Evolutionary conservation across 1,140 invertebrate genomes (phyloP), one percentile per base, ranked within the genome.

Genomic region (Musca vetustissima): DNA sequence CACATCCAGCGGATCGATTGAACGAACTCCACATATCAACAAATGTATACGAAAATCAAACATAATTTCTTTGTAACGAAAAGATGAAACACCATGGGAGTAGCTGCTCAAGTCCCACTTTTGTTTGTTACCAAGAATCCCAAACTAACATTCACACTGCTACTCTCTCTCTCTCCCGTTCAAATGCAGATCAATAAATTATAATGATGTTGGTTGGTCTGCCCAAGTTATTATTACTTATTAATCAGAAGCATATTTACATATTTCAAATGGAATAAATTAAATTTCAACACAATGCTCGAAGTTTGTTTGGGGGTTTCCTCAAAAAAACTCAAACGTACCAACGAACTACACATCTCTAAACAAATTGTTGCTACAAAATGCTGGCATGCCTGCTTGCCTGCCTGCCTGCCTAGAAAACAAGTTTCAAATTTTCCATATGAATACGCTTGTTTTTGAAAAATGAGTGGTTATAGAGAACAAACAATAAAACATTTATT

Each of bases 391-490:
- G 15, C 48, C 15, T n/a, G n/a, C n/a, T n/a, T n/a, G n/a, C n/a
- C n/a, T n/a, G n/a, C n/a, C n/a, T n/a, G n/a, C n/a, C n/a, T n/a
- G n/a, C n/a, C n/a, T 21, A 21, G n/a, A 24, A 61, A 61, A 61
- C 57, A 61, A 61, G 57, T 61, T 61, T 61, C 32, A 4, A 32
- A 17, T 59, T 59, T 32, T 55, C 21, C 36, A 61, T 52, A 19
- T 52, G 7, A 28, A 61, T 36, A 61, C n/a, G 36, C n/a, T n/a
- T n/a, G n/a, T 36, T 43, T 43, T 8, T 61, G 57, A 61, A 61
- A 61, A 61, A 61, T 61, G 57, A 61, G 7, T 36, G 57, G 57
- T 61, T 61, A 61, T 61, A 21, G 57, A 61, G 57, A 61, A 61
- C 57, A 61, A 61, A 61, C 53, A 25, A 57, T 22, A 57, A 25